A percentile compares a stretch with the other conserved stretches of the same genome.
Evolutionary conservation across 2,888 invertebrate genomes (phyloP).

Genomic region (Latrodectus hesperus): DNA sequence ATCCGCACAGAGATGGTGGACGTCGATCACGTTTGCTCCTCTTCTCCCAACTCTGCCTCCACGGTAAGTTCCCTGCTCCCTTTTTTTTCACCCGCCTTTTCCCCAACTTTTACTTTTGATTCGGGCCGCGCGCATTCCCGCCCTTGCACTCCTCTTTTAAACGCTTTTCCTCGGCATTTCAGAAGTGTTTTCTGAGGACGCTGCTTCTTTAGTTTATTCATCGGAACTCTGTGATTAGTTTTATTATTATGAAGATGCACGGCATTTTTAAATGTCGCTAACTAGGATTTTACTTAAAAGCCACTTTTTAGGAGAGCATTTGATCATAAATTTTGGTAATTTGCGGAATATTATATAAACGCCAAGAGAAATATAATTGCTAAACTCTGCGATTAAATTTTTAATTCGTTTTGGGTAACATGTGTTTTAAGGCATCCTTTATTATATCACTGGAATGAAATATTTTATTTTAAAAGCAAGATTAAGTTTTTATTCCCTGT

Average conservation of each 20-base stretch:
- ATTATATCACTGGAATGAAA: too few species aligned
- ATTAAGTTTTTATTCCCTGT: too few species aligned
- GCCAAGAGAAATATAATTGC: too few species aligned
- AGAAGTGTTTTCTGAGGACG: too few species aligned
- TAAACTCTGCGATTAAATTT: too few species aligned
- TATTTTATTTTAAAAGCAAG: too few species aligned
- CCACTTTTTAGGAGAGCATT: background rate
- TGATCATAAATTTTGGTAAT: background rate
- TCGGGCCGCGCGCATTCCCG: background rate
- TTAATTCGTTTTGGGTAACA: too few species aligned
- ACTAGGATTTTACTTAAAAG: background rate
- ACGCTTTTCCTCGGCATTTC: background rate
- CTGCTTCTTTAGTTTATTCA: background rate
- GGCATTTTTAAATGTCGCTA: background rate
- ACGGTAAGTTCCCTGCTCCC: slow-evolving; percentile 29
- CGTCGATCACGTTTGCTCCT: slow-evolving; percentile 39
- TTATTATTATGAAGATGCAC: too few species aligned
- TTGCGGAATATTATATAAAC: background rate
- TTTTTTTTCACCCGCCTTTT: slow-evolving; percentile 7
- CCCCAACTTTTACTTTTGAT: background rate
- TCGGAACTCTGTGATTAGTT: background rate
- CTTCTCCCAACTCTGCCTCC: slow-evolving; percentile 40
- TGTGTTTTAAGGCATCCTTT: too few species aligned
- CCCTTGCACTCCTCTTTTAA: background rate
- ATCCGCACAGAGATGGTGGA: slow-evolving; percentile 48